Evolutionary conservation across 2,113 vertebrate genomes (phyloP), one percentile per base, ranked within the genome.

Genomic region (Rhinoderma darwinii): DNA sequence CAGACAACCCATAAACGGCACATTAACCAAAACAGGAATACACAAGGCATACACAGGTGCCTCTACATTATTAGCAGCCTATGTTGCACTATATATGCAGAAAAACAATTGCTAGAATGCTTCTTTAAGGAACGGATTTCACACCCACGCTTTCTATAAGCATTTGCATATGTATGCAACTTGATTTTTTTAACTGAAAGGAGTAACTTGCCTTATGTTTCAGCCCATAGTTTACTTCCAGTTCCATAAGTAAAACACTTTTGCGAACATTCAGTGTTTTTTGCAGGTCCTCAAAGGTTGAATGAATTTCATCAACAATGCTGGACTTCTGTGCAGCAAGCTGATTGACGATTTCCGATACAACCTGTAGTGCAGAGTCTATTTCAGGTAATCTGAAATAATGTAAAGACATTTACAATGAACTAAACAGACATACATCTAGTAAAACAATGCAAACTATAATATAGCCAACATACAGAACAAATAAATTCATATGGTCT

Each of bases 191-290:
- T n/a, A 3, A 3, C 20, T n/a, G 15, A 39, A 35, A 74, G 43
- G 32, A 59, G 9, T 59, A 20, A 77, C 94, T 94, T 92, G 98
- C 98, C 94, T 99, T 99, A 92, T 99, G 97, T 93, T 99, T 99
- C 90, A 99, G 96, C 83, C 97, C 97, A 25, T 98, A 99, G 95
- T 97, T 99, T 91, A 99, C 98, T 91, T 99, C 98, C 90, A 99
- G 94, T 89, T 99, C 98, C 98, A 99, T 99, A 0, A 99, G 96
- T 88, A 99, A 92, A 82, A 99, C 97, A 0, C 97, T 99, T 92
- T 99, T 99, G 80, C 98, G 95, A 78, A 99, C 97, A 20, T 98
- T 98, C 87, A 99, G 91, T 2, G 97, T 98, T 92, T 99, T 99
- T 94, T 99, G 97, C 81, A 99, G 91, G 90, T 99, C 97, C 72